Conservation (phyloP, 2,888 invertebrate species). For the Suillia variegata region DNA sequence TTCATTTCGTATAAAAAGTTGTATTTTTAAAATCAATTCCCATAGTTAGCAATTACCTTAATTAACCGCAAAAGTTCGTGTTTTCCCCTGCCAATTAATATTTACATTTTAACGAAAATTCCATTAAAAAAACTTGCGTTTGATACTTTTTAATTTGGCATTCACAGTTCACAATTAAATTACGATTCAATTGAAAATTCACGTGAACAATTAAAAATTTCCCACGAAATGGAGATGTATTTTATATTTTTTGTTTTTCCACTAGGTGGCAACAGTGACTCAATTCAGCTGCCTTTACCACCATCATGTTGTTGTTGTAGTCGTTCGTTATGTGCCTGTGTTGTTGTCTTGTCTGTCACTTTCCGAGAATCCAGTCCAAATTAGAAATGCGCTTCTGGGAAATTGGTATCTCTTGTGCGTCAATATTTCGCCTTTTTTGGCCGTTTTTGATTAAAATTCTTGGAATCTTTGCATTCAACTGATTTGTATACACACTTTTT, state of each 20-base stretch:
- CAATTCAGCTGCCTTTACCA: conserved; percentile 31
- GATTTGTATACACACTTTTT: conserved; percentile 6
- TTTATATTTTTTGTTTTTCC: no score
- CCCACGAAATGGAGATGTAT: conserved; percentile 21
- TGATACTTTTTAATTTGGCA: conserved; percentile 49
- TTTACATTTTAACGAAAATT: no score
- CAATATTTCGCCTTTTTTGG: conserved; percentile 23
- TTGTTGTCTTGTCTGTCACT: conserved; percentile 47
- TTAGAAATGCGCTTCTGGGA: conserved; percentile 59
- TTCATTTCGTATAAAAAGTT: no score
- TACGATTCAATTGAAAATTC: conserved; percentile 54
- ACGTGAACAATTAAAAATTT: conserved; percentile 54
- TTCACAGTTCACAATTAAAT: conserved; percentile 23
- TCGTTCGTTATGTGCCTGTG: conserved; percentile 27
- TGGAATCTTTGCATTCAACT: conserved; percentile 45
- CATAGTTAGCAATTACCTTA: no score
- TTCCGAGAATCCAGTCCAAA: conserved; percentile 58
- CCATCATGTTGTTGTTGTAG: conserved; percentile 23
- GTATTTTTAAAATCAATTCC: no score
- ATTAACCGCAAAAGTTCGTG: no score
- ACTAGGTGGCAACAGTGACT: conserved; percentile 37
- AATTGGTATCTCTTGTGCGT: conserved; percentile 32
- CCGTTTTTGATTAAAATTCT: neutral
- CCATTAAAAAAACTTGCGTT: neutral
- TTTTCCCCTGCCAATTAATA: no score